Conservation (phyloP, 1,140 invertebrate genomes). For the Eupristina koningsbergeri region DNA sequence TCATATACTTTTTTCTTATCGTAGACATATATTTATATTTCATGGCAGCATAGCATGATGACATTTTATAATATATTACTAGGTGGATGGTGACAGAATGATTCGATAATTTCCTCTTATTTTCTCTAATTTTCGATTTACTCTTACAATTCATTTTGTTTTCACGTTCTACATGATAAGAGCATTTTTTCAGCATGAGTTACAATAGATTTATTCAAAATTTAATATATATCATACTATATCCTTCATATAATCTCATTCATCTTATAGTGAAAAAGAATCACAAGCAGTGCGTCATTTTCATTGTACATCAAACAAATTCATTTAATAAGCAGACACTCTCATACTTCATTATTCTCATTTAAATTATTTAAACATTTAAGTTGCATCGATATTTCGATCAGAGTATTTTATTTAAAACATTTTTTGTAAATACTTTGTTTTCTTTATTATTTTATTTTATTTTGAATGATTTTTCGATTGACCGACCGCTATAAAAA, state of each 20-base stretch:
- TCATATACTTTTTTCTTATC: conserved; percentile 70
- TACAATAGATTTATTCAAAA: not conserved
- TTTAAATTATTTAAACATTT: not conserved
- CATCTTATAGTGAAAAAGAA: not conserved
- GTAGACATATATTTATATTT: conserved; percentile 73
- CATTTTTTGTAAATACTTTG: not conserved
- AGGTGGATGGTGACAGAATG: conserved; percentile 67
- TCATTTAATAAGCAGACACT: conserved; percentile 13
- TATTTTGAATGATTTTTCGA: not conserved
- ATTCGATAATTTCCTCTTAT: conserved; percentile 60
- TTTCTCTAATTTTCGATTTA: conserved; percentile 52
- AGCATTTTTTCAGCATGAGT: not conserved
- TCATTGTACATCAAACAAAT: conserved; percentile 35
- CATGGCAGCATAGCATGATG: conserved; percentile 72
- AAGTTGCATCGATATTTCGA: conserved; percentile 30
- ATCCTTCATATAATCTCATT: not conserved
- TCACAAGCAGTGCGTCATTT: not conserved
- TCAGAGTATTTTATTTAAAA: not conserved
- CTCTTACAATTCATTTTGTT: not conserved
- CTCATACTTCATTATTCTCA: conserved; percentile 1
- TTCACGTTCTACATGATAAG: conserved; percentile 9
- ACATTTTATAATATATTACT: conserved; percentile 65
- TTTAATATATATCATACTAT: conserved; percentile 40
- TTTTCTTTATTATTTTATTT: not conserved
- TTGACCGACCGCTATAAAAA: conserved; percentile 35